Base-by-base conservation (phyloP, 2,888 invertebrate species). In the Pristionchus japonicus region DNA sequence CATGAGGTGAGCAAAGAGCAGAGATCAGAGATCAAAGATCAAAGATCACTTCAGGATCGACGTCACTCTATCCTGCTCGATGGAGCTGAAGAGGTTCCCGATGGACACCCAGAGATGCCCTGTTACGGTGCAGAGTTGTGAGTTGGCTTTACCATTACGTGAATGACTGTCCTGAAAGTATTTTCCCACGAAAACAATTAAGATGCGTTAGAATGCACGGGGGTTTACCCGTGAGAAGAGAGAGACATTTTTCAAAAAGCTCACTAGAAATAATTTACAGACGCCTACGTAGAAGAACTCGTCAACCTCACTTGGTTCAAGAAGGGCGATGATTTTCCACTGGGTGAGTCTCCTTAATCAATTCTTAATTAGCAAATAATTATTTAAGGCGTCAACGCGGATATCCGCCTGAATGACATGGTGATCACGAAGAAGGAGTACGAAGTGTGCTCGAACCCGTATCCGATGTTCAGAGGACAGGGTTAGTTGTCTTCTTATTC, bases 401-500 rank as follows among this genome's bases (percentile, higher is more conserved):
- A 93, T 11, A 93, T 94, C 57, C 92, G 89, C 84, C 90, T 94
- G 49, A 94, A 93, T 88, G 94, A 94, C 90, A 94, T 94, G 94
- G 89, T 89, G n/a, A 93, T 94, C 49, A 91, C 91, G 3, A 90
- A 90, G 52, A 89, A 89, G 57, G 49, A 90, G 31, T 93, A 89
- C 86, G 91, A 91, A 37, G 90, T 90, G 49, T 94, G 94, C 86
- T 88, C 90, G 9, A 91, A 91, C 20, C 91, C 92, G 34, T 94
- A 94, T 90, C 93, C 93, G 17, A 94, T 94, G 94, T 94, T 94
- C 86, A 77, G 94, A 23, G 94, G 94, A 31, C 89, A 88, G 23
- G 93, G 93, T 92, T 49, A 13, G 84, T 57, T 3, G 27, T 47
- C 40, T 11, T 4, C 20, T n/a, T 7, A 4, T 47, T 37, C 3